These are phyloP conservation scores for Pachypanchax playfairii DNA, from an alignment of 2,113 vertebrate species.

Conservation along the genomic window DNA sequence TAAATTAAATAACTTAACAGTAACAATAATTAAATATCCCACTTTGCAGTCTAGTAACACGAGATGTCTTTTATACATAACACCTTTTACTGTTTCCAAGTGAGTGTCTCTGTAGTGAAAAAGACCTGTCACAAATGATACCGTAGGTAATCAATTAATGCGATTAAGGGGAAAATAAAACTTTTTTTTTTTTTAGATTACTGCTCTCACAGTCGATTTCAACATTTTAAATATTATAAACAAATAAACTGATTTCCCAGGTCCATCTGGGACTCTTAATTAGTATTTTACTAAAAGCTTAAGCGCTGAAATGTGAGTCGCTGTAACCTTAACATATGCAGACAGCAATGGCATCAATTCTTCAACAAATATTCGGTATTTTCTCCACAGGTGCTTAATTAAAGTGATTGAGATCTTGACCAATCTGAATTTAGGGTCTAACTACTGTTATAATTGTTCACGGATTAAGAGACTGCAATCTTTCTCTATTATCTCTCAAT, in stretches of 20 bases:
- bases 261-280: slow-evolving; percentile 2
- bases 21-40: neutral
- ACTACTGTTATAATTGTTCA: neutral
- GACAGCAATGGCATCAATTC: neutral
- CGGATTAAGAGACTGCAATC: neutral
- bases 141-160: slow-evolving; percentile 8
- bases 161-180: slow-evolving; percentile 8
- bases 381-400: slow-evolving; percentile 27
- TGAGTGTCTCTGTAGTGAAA: slow-evolving; percentile 1
- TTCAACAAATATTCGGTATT: neutral
- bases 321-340: slow-evolving; percentile 2
- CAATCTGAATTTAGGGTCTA: slow-evolving; percentile 5
- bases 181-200: neutral
- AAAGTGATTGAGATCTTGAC: slow-evolving; percentile 7
- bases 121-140: slow-evolving; percentile 15
- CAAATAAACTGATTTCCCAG: neutral
- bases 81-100: slow-evolving; percentile 1
- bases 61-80: neutral
- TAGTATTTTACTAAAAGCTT: slow-evolving; percentile 13
- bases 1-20: neutral
- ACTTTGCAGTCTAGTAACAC: neutral
- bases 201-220: neutral
- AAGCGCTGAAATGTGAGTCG: slow-evolving; percentile 1
- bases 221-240: slow-evolving; percentile 6
- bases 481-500: slow-evolving; percentile 1